A percentile compares a stretch with the other conserved stretches of the same genome.
Evolutionary conservation across 2,113 vertebrate genomes (phyloP).

Genomic region (Cyanocitta stelleri): DNA sequence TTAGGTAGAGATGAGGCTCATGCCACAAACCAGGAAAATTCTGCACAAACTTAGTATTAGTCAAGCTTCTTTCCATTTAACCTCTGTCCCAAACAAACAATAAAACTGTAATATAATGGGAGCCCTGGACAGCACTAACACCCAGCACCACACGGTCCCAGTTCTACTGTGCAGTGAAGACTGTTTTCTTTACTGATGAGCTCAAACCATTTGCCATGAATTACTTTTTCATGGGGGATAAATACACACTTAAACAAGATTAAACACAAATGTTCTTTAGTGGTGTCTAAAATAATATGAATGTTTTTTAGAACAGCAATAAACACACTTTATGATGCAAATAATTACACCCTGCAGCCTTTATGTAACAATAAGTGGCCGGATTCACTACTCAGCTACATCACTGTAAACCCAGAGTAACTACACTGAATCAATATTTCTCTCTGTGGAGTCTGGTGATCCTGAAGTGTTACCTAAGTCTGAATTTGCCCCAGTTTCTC

Average conservation of each 20-base stretch:
- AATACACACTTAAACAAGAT: constrained; percentile 55
- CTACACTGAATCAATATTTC: background rate
- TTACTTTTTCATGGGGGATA: constrained; percentile 49
- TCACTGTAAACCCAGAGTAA: constrained; percentile 15
- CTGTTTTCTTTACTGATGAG: constrained; percentile 20
- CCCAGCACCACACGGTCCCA: background rate
- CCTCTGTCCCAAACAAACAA: background rate
- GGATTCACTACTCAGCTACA: background rate
- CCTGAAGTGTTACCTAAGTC: background rate
- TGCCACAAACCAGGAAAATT: background rate
- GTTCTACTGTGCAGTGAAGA: background rate
- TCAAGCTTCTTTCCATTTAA: background rate
- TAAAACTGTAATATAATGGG: background rate
- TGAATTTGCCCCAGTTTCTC: background rate
- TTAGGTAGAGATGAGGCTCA: background rate
- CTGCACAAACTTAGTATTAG: background rate
- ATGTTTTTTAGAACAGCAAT: constrained; percentile 56
- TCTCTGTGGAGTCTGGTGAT: background rate
- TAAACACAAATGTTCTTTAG: constrained; percentile 56
- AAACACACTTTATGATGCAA: constrained; percentile 55
- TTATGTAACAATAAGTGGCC: constrained; percentile 8
- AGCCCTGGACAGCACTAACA: background rate
- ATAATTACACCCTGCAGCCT: constrained; percentile 55
- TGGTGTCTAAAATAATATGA: constrained; percentile 52
- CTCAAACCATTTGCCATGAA: constrained; percentile 33